Base-by-base conservation (phyloP, 1,140 invertebrate genomes). In the Polypedilum vanderplanki region DNA sequence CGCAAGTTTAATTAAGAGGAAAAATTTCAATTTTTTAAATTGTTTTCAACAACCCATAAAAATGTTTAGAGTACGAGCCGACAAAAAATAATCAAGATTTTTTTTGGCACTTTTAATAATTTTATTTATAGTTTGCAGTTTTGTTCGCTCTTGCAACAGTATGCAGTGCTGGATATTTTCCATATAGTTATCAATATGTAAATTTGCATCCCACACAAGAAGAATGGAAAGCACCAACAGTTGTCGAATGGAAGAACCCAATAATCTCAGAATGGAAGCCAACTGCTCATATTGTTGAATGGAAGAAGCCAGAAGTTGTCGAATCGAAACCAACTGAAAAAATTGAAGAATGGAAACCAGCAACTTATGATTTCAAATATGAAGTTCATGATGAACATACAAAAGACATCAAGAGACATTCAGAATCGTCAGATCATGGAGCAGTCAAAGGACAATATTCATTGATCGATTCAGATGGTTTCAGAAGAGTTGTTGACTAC, bases 401-500 rank as follows among this genome's bases (percentile, higher is more conserved):
- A 75, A 86, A 88, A 5, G 88, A 90, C 76, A 85, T 85, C 64
- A 89, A 89, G 79, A 84, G 85, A 73, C 87, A 88, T 77, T 81
- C 84, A 73, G 88, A 89, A 81, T 77, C 81, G n/a, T 85, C 88
- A 73, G 85, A 87, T 78, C 87, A 87, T 41, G 85, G 87, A 76
- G 82, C 84, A 41, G 88, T 89, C 17, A 83, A 86, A 74, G 87
- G 87, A 70, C 81, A 83, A 40, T 89, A 88, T 81, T 87, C 85
- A 70, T 80, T 89, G 24, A 81, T 88, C 75, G 87, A 88, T 78
- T 85, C 88, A n/a, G 87, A 92, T 79, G 90, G 90, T 64, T 89
- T 87, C 78, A 84, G 87, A 78, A 86, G 90, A 76, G 88, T 88
- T 77, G 90, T 91, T 73, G 87, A 90, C 41, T 92, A 92, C 83